Conservation (phyloP, 2,113 vertebrate species). For the Boulengeromyrus knoepffleri region DNA sequence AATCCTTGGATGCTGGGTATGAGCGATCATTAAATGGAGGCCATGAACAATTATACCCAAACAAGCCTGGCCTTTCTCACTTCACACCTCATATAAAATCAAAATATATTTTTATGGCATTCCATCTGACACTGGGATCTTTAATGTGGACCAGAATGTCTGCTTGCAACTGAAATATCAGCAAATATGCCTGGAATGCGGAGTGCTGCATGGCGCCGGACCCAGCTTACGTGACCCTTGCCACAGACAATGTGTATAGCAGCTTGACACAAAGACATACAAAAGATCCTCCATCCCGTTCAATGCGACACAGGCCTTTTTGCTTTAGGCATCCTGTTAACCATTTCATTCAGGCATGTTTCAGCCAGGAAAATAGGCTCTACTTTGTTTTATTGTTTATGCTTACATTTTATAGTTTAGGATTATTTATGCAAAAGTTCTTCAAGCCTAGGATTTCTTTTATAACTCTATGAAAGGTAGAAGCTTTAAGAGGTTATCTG, state of each 20-base stretch:
- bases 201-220: not conserved
- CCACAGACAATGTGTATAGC: not conserved
- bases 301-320: not conserved
- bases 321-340: not conserved
- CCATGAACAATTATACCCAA: not conserved
- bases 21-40: constrained; percentile 3
- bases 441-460: not conserved
- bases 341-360: not conserved
- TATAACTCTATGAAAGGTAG: not conserved
- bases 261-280: not conserved
- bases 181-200: not conserved
- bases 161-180: not conserved
- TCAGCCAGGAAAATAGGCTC: not conserved
- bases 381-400: not conserved
- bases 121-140: not conserved
- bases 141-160: not conserved
- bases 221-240: not conserved
- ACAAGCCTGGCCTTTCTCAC: constrained; percentile 13
- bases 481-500: constrained; percentile 31
- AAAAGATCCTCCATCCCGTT: not conserved
- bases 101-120: constrained; percentile 12
- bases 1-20: not conserved
- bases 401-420: not conserved
- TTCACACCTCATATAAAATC: constrained; percentile 14
- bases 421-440: not conserved